Evolutionary conservation across 2,888 invertebrate species (phyloP), one percentile per base, ranked within the genome.

Genomic region (Osmoderma eremita): DNA sequence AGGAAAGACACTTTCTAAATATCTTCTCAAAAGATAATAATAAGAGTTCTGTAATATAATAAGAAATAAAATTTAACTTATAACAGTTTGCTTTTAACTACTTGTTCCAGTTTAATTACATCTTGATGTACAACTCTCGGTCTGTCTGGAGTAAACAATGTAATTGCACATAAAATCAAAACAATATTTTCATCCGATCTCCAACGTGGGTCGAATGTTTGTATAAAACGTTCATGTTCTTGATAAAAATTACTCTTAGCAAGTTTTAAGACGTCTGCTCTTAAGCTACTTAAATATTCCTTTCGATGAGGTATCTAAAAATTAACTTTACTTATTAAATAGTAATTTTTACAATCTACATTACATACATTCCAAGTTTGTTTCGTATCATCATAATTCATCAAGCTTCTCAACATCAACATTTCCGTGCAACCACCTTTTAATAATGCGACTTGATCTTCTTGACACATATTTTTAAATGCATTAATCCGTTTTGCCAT

Each of bases 381-480:
- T 73, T 91, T 89, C 73, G 93, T 93, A 0, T 90, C 89, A 78
- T 97, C 95, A 78, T 96, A 98, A 51, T 93, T 93, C 86, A 94
- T 92, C 0, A 94, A 94, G 72, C 97, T 96, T 12, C 97, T 86
- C 61, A 98, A 86, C 67, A 98, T 92, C 90, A 98, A 92, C 90
- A 98, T 93, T 83, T 98, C 98, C 53, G 95, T 96, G 78, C 96
- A 96, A 0, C 97, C 96, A 0, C 97, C 96, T 81, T 96, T 97
- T 6, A 97, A 82, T 10, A 95, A 83, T 3, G 88, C 88, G 68
- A 95, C 90, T 84, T 98, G 97, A 81, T 98, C 97, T 75, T 94
- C 95, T 77, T 97, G 95, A 78, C 95, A 94, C 88, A 98, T 91
- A 77, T 91, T 92, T 79, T 93, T 93, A 82, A 98, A 98, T 1